These are phyloP conservation scores for Hyperoplus lanceolatus DNA, from an alignment of 2,797 vertebrate genomes.

Conservation along the genomic window DNA sequence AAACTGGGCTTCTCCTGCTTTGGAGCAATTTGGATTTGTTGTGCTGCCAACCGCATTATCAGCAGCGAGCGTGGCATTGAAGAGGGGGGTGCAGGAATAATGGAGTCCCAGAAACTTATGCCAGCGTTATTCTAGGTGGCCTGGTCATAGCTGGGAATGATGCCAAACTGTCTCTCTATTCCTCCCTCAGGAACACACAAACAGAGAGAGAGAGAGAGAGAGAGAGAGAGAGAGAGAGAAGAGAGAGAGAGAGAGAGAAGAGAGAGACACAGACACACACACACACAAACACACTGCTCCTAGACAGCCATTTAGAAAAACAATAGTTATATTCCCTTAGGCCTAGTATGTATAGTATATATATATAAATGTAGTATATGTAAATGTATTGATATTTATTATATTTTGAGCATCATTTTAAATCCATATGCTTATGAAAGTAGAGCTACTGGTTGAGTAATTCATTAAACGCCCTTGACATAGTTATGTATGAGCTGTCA, in stretches of 20 bases:
- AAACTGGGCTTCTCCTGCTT: conserved; percentile 3
- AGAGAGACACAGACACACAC: too few relatives aligned
- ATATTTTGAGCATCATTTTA: conserved; percentile 1
- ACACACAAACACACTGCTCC: conserved; percentile 1
- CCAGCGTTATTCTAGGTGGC: conserved; percentile 50
- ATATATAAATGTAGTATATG: too few relatives aligned
- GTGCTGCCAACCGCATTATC: conserved; percentile 35
- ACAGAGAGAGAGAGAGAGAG: not conserved
- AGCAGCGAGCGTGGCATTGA: conserved; percentile 7
- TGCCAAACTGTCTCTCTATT: conserved; percentile 6
- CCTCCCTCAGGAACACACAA: not conserved
- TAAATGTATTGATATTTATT: not conserved
- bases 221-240: too few relatives aligned
- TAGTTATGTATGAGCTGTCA: not conserved
- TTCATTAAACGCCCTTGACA: not conserved
- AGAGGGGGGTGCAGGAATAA: conserved; percentile 13
- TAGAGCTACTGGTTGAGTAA: not conserved
- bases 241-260: too few relatives aligned
- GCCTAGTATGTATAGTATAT: too few relatives aligned
- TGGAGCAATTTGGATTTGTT: conserved; percentile 42
- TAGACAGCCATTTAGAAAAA: not conserved
- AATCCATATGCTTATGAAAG: conserved; percentile 2
- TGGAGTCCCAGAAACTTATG: conserved; percentile 31
- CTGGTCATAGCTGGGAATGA: conserved; percentile 27
- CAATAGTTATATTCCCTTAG: not conserved